Evolutionary conservation across 1,140 invertebrate genomes (phyloP).

Genomic region (Aphelinus certus): DNA sequence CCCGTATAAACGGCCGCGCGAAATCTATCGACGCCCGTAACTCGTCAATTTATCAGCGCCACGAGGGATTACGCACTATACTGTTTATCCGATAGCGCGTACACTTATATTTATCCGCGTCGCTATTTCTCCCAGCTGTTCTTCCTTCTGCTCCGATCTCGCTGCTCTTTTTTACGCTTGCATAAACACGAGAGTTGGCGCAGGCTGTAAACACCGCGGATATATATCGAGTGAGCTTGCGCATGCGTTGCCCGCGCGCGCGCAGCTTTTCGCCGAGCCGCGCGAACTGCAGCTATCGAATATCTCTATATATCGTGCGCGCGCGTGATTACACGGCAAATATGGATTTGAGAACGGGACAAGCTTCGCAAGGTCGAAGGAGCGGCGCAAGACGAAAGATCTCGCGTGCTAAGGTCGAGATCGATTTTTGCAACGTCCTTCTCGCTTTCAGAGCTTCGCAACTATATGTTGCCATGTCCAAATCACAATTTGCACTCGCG

Average conservation of each 20-base stretch:
- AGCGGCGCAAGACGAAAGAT: not conserved
- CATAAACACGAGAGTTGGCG: not conserved
- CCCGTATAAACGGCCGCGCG: too few relatives aligned
- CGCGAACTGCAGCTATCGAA: not conserved
- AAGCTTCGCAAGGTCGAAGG: constrained; percentile 1
- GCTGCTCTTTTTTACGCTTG: not conserved
- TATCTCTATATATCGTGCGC: not conserved
- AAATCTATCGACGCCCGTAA: too few relatives aligned
- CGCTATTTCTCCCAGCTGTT: too few relatives aligned
- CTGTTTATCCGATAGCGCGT: too few relatives aligned
- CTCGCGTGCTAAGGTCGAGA: not conserved
- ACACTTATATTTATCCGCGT: too few relatives aligned
- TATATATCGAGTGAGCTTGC: not conserved
- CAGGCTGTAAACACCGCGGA: not conserved
- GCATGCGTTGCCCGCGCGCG: constrained; percentile 7
- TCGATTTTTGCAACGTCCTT: constrained; percentile 1
- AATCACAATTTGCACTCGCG: too few relatives aligned
- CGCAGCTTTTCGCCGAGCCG: not conserved
- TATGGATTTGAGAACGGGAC: constrained; percentile 2
- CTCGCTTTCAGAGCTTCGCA: not conserved
- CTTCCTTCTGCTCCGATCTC: not conserved
- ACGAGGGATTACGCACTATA: too few relatives aligned
- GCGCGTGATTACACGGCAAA: not conserved
- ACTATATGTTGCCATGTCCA: too few relatives aligned
- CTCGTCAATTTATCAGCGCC: too few relatives aligned